Base-by-base conservation (phyloP, 2,113 vertebrate species). In the Charina bottae region DNA sequence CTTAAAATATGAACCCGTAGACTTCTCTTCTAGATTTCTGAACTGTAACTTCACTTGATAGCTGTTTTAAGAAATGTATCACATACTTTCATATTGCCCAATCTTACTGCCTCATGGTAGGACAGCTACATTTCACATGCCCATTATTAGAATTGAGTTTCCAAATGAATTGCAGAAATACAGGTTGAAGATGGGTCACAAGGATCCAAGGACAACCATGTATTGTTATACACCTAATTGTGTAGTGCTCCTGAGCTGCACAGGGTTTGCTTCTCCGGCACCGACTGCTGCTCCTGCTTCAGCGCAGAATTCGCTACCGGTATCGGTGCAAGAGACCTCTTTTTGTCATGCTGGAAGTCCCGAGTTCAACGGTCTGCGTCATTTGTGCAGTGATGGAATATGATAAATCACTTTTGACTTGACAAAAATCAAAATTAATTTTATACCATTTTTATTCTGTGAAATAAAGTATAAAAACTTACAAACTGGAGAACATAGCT, bases 381-480 rank as follows among this genome's bases (percentile, higher is more conserved):
- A 68, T 28, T 53, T 88, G 55, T 10, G 5, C 49, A 90, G n/a
- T 10, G 2, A 9, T n/a, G 78, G 56, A 78, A 23, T 13, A 33
- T 12, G 0, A 0, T 90, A 89, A 95, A 93, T 93, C 89, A 93
- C 83, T 83, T 95, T 87, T 92, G 92, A 95, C 85, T 91, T 90
- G 93, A 37, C 4, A 59, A 90, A 96, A 94, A 93, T 85, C 93
- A 59, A 85, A 94, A 62, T 93, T 92, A 96, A 93, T 97, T 97
- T 97, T 97, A 95, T 97, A 96, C 90, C 95, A 94, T 95, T 97
- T 98, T 98, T 98, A 98, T 98, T 98, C 96, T 97, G 95, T 98
- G 97, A 97, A 98, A 97, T 97, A 95, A 97, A 97, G 97, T 98
- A 98, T 97, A 98, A 98, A 98, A 98, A 97, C 97, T 97, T 98